These are phyloP conservation scores for Orthosia gothica DNA, from an alignment of 2,888 invertebrate genomes.

Conservation along the genomic window DNA sequence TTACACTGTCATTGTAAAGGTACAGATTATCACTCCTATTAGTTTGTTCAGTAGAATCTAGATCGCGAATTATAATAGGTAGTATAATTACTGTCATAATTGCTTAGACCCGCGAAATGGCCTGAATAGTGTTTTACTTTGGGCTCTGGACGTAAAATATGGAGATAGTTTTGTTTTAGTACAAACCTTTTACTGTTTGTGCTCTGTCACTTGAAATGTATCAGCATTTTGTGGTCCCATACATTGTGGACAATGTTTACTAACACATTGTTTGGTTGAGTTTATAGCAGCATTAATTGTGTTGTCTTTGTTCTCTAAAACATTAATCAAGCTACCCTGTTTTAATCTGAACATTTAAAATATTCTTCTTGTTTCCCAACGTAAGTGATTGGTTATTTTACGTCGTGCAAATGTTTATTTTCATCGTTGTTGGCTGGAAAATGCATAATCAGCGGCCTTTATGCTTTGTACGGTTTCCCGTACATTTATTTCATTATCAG, in stretches of 20 bases:
- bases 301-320: slow-evolving; percentile 53
- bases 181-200: slow-evolving; percentile 17
- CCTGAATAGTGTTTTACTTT: slow-evolving; percentile 12
- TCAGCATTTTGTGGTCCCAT: slow-evolving; percentile 41
- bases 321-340: slow-evolving; percentile 40
- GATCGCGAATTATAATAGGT: slow-evolving; percentile 46
- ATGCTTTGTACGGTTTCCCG: slow-evolving; percentile 62
- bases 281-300: slow-evolving; percentile 60
- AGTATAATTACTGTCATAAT: slow-evolving; percentile 52
- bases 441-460: slow-evolving; percentile 58
- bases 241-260: slow-evolving; percentile 50
- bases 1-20: slow-evolving; percentile 53
- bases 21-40: slow-evolving; percentile 58
- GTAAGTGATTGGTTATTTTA: slow-evolving; percentile 53
- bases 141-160: neutral
- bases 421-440: slow-evolving; percentile 39
- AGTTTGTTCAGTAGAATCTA: slow-evolving; percentile 60
- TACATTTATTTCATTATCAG: slow-evolving; percentile 65
- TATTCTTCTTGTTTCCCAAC: slow-evolving; percentile 44
- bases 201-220: slow-evolving; percentile 25
- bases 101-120: slow-evolving; percentile 31
- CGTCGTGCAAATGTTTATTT: slow-evolving; percentile 46
- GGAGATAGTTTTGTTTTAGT: slow-evolving; percentile 7
- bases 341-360: slow-evolving; percentile 36
- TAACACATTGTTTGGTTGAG: slow-evolving; percentile 51